phyloP scores from a whole-genome alignment of 2,113 vertebrate genomes.

The Ptilonorhynchus violaceus region DNA sequence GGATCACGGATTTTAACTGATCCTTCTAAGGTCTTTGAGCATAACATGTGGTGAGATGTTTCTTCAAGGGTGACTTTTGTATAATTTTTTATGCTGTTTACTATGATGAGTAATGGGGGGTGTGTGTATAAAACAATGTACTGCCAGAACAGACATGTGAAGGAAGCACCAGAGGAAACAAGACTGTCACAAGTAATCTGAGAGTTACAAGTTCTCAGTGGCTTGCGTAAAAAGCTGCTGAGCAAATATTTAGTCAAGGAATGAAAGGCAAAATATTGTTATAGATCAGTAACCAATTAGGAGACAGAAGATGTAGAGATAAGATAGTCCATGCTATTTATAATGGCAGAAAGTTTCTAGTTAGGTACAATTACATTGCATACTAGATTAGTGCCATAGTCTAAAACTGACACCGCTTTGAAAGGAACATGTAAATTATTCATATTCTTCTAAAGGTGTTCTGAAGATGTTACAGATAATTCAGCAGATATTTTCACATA shows the following conservation, averaged over 20 bases:
- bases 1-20: constrained; percentile 86
- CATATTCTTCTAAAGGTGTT: not conserved
- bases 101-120: not conserved
- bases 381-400: not conserved
- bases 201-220: not conserved
- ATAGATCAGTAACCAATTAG: not conserved
- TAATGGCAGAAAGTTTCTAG: not conserved
- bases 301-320: not conserved
- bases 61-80: not conserved
- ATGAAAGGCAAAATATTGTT: not conserved
- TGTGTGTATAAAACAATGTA: not conserved
- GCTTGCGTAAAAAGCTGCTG: not conserved
- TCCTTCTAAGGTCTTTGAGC: constrained; percentile 83
- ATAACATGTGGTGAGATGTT: constrained; percentile 90
- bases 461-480: not conserved
- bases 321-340: not conserved
- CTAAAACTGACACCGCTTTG: not conserved
- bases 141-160: not conserved
- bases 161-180: not conserved
- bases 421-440: not conserved
- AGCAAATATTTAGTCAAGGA: not conserved
- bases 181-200: not conserved
- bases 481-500: not conserved
- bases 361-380: not conserved
- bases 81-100: not conserved